Base-by-base conservation (phyloP, 2,888 invertebrate species). In the Amiota minor region DNA sequence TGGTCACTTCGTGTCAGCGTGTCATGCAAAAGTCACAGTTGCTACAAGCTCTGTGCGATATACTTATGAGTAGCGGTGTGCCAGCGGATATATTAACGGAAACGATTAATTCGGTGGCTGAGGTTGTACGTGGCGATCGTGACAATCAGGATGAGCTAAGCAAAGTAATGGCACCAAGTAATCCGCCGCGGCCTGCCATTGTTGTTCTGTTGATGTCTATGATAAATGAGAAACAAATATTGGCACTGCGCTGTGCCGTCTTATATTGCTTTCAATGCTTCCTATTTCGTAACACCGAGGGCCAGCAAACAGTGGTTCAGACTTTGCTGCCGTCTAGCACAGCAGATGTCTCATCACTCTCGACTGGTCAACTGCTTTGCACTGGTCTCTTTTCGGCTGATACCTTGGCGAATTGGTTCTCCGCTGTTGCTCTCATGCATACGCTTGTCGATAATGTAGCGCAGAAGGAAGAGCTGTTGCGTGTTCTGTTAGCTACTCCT, bases 241-340 rank as follows among this genome's bases (percentile, higher is more conserved):
- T 99, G 87, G 91, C 91, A 0, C 89, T 96, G 84, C 94, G 99
- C 76, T 97, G 97, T 88, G 96, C 99, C 0, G 98, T 99, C 2
- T 93, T 99, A 0, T 99, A 99, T 90, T 98, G 98, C 89, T 98
- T 99, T 90, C 95, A 99, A 91, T 98, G 97, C 88, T 99, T 96
- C 89, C 91, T 99, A 10, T 97, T 95, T 89, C 96, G 95, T 90
- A 99, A 99, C 89, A 96, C 97, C 88, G 92, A 93, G 46, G 96
- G 96, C 2, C 98, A 98, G 89, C 94, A 94, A 0, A 93, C 94
- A 80, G 93, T 99, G 2, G 95, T 99, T 0, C 96, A 97, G 87
- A 98, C 98, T 0, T 91, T 99, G 0, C 91, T 99, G 14, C 99
- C 99, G 0, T 95, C 96, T 1, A 93, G 95, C 46, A 92, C 94